phyloP scores from a whole-genome alignment of 30 jellyfish, hydroid and myxozoan genomes.

The Cassiopea xamachana region DNA sequence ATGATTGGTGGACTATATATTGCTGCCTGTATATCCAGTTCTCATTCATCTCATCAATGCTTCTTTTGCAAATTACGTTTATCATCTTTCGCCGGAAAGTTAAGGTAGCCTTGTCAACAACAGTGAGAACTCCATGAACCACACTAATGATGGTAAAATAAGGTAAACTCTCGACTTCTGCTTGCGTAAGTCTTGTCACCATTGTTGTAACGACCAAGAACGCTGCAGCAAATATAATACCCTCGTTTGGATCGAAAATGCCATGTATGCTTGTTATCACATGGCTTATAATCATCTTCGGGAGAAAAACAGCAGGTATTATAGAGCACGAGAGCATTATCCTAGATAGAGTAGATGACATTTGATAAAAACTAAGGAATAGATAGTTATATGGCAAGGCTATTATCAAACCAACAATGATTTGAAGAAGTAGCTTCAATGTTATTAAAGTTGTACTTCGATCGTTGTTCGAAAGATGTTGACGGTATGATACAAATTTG shows the following conservation, averaged over 20 bases:
- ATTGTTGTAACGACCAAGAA: background rate
- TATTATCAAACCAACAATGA: background rate
- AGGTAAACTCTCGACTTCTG: conserved; percentile 16
- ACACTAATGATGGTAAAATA: conserved; percentile 14
- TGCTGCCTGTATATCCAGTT: background rate
- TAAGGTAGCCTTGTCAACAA: conserved; percentile 13
- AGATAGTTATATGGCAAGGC: background rate
- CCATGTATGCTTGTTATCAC: background rate
- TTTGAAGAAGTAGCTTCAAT: conserved; percentile 7
- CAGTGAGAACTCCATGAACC: conserved; percentile 28
- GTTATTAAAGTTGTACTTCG: background rate
- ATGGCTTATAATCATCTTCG: background rate
- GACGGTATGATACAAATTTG: background rate
- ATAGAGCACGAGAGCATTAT: background rate
- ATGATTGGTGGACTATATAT: conserved; percentile 21
- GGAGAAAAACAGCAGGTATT: background rate
- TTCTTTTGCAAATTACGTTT: background rate
- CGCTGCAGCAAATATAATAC: background rate
- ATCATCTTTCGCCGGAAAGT: background rate
- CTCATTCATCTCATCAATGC: background rate
- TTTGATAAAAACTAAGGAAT: background rate
- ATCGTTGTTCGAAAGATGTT: background rate
- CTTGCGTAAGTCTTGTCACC: conserved; percentile 28
- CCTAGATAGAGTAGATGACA: background rate
- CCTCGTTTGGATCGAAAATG: background rate